These are phyloP conservation scores for Girardia tigrina DNA, from an alignment of 2,888 invertebrate genomes.

Conservation along the genomic window DNA sequence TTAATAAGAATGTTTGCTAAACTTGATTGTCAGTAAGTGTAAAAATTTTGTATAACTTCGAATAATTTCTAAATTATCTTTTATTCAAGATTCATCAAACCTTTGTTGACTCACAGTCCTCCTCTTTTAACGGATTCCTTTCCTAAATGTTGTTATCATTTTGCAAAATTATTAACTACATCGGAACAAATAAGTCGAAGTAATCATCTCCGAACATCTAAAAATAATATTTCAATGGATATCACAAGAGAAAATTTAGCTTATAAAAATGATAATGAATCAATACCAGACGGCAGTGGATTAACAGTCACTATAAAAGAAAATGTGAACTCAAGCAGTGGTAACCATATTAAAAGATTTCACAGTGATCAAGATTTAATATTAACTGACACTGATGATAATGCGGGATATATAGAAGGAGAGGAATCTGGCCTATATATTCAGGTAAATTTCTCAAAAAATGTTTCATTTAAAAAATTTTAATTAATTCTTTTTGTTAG, in stretches of 20 bases:
- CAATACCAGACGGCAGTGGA: not conserved
- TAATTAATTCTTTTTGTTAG: no score
- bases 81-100: constrained; percentile 65
- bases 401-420: not conserved
- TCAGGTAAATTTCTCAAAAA: no score
- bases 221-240: constrained; percentile 5
- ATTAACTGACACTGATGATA: not conserved
- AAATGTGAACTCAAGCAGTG: not conserved
- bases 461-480: no score
- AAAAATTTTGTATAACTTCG: not conserved
- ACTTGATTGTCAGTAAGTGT: not conserved
- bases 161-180: constrained; percentile 75
- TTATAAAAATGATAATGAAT: not conserved
- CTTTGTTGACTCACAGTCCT: constrained; percentile 77
- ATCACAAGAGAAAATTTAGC: not conserved
- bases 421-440: not conserved
- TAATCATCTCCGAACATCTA: not conserved
- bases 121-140: constrained; percentile 84
- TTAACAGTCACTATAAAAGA: not conserved
- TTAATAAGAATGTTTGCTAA: constrained; percentile 8
- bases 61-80: not conserved
- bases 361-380: constrained; percentile 1
- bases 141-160: constrained; percentile 72
- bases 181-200: constrained; percentile 67
- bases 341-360: not conserved